These are phyloP conservation scores for Callosobruchus maculatus DNA, from an alignment of 2,888 invertebrate species.

Conservation along the genomic window DNA sequence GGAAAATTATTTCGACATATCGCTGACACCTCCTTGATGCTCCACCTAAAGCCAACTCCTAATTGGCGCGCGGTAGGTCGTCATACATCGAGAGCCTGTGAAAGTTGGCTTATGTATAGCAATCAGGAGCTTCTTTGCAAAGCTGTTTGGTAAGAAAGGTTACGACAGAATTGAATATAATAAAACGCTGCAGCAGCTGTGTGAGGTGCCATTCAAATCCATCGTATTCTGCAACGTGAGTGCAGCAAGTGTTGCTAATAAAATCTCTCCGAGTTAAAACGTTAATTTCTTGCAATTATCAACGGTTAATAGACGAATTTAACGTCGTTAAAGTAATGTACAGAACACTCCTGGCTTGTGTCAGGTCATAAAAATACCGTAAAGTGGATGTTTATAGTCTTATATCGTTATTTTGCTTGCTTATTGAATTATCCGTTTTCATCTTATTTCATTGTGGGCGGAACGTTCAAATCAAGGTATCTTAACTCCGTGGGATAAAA, in stretches of 20 bases:
- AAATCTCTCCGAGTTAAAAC: neutral
- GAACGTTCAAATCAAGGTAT: no score
- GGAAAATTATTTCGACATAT: no score
- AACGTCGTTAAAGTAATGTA: neutral
- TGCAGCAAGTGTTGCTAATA: neutral
- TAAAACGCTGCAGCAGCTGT: neutral
- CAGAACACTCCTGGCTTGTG: neutral
- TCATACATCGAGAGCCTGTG: no score
- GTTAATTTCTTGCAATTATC: neutral
- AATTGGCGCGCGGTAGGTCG: no score
- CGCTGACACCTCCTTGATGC: no score
- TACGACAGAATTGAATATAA: neutral
- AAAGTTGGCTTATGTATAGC: no score
- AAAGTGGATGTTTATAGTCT: neutral
- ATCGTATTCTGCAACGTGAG: neutral
- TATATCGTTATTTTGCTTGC: neutral
- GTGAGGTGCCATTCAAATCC: neutral
- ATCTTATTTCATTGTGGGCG: neutral
- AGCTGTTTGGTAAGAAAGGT: no score
- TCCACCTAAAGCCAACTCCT: no score
- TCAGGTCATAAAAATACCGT: neutral
- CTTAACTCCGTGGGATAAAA: neutral
- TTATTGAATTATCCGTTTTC: neutral
- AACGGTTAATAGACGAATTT: neutral
- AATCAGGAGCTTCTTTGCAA: no score